phyloP scores from a whole-genome alignment of 2,797 vertebrate genomes.

The Poecilia picta region DNA sequence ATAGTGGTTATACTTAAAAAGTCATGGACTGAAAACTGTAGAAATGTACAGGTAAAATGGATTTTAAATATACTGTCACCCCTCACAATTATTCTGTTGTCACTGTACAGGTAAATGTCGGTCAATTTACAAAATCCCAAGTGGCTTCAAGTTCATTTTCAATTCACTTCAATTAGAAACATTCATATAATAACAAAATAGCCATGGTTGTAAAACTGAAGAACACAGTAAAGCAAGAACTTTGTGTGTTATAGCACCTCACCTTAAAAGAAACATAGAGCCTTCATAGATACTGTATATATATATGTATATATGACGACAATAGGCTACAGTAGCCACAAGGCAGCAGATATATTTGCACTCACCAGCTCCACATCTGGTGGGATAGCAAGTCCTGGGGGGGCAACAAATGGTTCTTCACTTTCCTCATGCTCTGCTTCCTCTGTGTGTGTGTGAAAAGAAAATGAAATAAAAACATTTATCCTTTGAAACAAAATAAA shows the following conservation, averaged over 20 bases:
- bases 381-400: conserved; percentile 89
- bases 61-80: background rate
- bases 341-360: conserved; percentile 32
- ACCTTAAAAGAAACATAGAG: conserved; percentile 3
- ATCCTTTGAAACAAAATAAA: conserved; percentile 20
- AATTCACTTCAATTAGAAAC: background rate
- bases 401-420: conserved; percentile 95
- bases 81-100: background rate
- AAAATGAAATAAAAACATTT: conserved; percentile 14
- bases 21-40: background rate
- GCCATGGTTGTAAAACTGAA: background rate
- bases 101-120: background rate
- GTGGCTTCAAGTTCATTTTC: background rate
- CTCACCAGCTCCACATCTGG: conserved; percentile 96
- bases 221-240: background rate
- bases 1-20: background rate
- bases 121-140: background rate
- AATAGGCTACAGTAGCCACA: background rate
- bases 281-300: background rate
- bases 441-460: conserved; percentile 32
- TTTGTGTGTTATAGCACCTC: background rate
- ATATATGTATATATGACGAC: background rate
- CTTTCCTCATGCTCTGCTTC: conserved; percentile 89
- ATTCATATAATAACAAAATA: background rate
- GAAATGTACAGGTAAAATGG: background rate